phyloP scores from a whole-genome alignment of 2,113 vertebrate genomes.

The Colistium nudipinnis region DNA sequence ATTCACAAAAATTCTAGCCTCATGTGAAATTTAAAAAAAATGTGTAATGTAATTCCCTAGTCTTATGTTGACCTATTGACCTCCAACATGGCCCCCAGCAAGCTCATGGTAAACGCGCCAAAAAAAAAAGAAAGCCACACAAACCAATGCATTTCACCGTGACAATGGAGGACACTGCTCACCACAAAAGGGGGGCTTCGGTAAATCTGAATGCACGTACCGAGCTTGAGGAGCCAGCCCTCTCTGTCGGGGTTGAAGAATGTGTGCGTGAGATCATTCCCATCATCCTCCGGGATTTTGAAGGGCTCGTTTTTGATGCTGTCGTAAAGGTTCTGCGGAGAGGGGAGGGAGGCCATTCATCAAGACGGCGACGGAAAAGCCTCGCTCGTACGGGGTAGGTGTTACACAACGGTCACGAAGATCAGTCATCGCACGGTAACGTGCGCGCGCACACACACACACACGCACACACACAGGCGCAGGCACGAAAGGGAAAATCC shows the following conservation, averaged over 20 bases:
- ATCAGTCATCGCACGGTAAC: conserved; percentile 14
- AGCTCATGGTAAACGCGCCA: not conserved
- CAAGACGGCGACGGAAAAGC: conserved; percentile 11
- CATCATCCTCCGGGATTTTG: conserved; percentile 98
- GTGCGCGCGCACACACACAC: not conserved
- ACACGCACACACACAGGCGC: conserved; percentile 3
- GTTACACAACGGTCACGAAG: conserved; percentile 11
- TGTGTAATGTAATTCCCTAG: too few relatives aligned
- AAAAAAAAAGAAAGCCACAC: conserved; percentile 6
- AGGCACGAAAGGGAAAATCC: conserved; percentile 34
- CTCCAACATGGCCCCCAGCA: conserved; percentile 5
- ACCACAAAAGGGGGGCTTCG: conserved; percentile 6
- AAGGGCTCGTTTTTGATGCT: conserved; percentile 99
- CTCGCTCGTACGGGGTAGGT: conserved; percentile 9
- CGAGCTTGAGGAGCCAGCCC: conserved; percentile 98
- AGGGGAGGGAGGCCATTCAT: conserved; percentile 23
- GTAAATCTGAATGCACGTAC: conserved; percentile 77
- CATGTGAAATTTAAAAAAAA: too few relatives aligned
- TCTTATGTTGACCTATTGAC: not conserved
- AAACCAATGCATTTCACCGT: not conserved
- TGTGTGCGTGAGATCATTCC: conserved; percentile 97
- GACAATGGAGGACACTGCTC: not conserved
- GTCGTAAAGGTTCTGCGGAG: conserved; percentile 94
- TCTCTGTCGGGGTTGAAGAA: conserved; percentile 99
- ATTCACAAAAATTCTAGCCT: too few relatives aligned